Evolutionary conservation across 1,140 invertebrate species (phyloP), one percentile per base, ranked within the genome.

Genomic region (Drosophila eugracilis): DNA sequence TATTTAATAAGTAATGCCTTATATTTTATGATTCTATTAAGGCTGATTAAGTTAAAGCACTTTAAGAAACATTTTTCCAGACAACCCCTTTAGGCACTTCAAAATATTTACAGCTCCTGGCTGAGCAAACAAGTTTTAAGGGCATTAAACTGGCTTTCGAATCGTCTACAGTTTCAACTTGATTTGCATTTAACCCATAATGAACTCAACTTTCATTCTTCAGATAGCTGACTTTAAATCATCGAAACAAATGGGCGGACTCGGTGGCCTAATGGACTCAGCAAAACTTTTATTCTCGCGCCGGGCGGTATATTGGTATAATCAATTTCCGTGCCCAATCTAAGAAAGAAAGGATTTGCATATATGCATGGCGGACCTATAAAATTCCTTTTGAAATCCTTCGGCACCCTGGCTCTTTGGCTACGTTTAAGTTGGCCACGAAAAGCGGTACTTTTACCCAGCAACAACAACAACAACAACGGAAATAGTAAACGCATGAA

Each of bases 401-500:
- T 21, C 28, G 1, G 9, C 53, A 17, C n/a, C 22, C 37, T n/a
- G n/a, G n/a, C 21, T 15, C 34, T 57, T 28, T 21, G 14, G 15
- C 6, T 14, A 3, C 21, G 21, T 28, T n/a, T 12, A 32, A 32
- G 28, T 30, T 12, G 28, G 10, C 28, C 28, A 30, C 66, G 28
- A 65, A 65, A 26, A 14, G 3, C 19, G 26, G 45, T 28, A 36
- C 60, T 22, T 52, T 42, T n/a, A 15, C 59, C 30, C n/a, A n/a
- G n/a, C n/a, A n/a, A n/a, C n/a, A n/a, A n/a, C n/a, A n/a, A n/a
- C n/a, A n/a, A n/a, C n/a, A n/a, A 32, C 60, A 36, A 34, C 48
- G 70, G 55, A 73, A 73, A 42, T 63, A 73, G 54, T 55, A 41
- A 54, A 41, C 34, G 69, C 55, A 32, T 81, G 45, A 62, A 85